Evolutionary conservation across 2,888 invertebrate genomes (phyloP).

Genomic region (Lasioglossum morio): DNA sequence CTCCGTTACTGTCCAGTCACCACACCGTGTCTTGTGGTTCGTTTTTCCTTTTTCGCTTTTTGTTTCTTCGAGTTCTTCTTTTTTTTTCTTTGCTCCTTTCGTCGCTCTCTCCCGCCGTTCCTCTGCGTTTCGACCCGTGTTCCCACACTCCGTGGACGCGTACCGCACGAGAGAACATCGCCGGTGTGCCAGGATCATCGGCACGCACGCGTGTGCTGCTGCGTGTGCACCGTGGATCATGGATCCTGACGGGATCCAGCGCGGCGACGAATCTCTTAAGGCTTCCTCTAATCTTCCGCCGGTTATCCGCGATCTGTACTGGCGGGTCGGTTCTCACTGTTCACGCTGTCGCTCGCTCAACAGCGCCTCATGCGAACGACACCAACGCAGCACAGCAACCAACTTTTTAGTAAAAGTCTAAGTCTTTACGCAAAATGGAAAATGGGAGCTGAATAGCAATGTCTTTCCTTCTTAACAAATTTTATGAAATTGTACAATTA

Average conservation of each 20-base stretch:
- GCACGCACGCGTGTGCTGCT: conserved; percentile 55
- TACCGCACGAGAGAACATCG: conserved; percentile 35
- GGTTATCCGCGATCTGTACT: neutral
- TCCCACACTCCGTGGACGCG: conserved; percentile 67
- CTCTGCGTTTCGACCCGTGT: conserved; percentile 63
- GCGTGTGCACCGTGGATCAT: conserved; percentile 23
- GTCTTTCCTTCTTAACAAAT: too few species aligned
- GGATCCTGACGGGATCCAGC: neutral
- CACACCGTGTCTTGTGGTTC: conserved; percentile 19
- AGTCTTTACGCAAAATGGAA: too few species aligned
- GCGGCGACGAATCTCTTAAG: neutral
- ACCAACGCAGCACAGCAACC: too few species aligned
- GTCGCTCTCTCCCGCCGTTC: conserved; percentile 34
- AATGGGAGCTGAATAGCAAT: too few species aligned
- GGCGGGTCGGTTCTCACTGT: too few species aligned
- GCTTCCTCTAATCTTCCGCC: neutral
- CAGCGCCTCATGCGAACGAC: too few species aligned
- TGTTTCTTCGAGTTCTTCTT: conserved; percentile 25
- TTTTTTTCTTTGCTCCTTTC: conserved; percentile 50
- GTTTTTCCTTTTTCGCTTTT: conserved; percentile 6
- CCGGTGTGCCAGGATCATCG: conserved; percentile 9
- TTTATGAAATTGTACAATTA: too few species aligned
- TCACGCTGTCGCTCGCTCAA: too few species aligned
- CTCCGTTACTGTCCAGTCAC: neutral
- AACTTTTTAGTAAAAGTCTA: too few species aligned